Percentiles rank a stretch among this genome's conserved stretches.
These are phyloP conservation scores for Cheirogaleus major DNA, from an alignment of 2,797 vertebrate species.

Conservation along the genomic window DNA sequence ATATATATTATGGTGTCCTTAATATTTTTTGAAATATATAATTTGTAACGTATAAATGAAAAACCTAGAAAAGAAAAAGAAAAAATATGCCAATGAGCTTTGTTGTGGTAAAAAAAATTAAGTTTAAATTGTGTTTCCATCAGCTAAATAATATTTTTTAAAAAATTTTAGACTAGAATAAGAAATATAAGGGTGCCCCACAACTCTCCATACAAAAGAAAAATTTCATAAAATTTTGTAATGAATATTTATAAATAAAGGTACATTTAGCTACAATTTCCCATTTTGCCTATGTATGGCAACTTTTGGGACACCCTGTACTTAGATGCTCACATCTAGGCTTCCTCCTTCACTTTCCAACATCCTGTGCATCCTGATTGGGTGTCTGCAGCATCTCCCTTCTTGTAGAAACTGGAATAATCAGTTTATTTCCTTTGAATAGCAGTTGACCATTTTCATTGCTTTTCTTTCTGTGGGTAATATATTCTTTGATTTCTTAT, in stretches of 20 bases:
- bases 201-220: no score
- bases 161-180: background rate
- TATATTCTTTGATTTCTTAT: conserved; percentile 71
- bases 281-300: no score
- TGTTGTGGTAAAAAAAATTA: background rate
- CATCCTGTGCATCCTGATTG: background rate
- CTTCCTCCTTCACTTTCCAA: background rate
- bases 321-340: fast-evolving
- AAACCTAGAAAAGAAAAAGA: background rate
- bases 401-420: conserved; percentile 65
- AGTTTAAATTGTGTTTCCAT: background rate
- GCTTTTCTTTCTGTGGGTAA: conserved; percentile 64
- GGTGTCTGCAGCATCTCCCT: background rate
- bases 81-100: background rate
- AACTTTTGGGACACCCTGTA: no score
- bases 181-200: background rate
- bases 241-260: no score
- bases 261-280: no score
- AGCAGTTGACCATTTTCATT: conserved; percentile 71
- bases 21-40: background rate
- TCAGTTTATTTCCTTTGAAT: conserved; percentile 49
- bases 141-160: background rate
- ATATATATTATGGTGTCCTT: background rate
- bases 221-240: no score
- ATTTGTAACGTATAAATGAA: background rate